Evolutionary conservation across 2,888 invertebrate genomes (phyloP).

Genomic region (Holacanthella duospinosa): DNA sequence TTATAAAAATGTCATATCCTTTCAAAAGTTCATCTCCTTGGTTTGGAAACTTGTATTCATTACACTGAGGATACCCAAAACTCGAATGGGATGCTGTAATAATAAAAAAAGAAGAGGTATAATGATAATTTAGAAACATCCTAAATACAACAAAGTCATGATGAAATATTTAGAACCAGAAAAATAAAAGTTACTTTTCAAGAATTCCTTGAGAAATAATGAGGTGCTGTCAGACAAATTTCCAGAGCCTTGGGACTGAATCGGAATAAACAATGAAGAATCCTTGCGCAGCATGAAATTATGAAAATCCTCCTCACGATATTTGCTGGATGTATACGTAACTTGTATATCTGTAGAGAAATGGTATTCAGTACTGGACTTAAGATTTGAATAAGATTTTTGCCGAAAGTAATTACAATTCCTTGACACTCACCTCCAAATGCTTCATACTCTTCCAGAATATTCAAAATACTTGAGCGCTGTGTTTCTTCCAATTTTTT

Average conservation of each 20-base stretch:
- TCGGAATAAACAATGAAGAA: slow-evolving; percentile 17
- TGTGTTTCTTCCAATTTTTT: slow-evolving; percentile 20
- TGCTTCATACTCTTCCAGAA: slow-evolving; percentile 13
- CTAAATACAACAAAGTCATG: too few species aligned
- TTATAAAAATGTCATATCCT: slow-evolving; percentile 17
- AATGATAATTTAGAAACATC: neutral
- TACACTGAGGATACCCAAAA: slow-evolving; percentile 26
- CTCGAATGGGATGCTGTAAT: slow-evolving; percentile 24
- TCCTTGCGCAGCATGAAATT: slow-evolving; percentile 11
- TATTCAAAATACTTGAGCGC: slow-evolving; percentile 16
- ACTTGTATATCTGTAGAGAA: slow-evolving; percentile 24
- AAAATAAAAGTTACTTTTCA: slow-evolving; percentile 24
- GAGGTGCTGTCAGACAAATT: slow-evolving; percentile 20
- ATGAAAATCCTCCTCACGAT: slow-evolving; percentile 19
- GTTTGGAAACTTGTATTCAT: slow-evolving; percentile 12
- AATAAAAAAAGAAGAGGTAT: too few species aligned
- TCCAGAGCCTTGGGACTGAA: slow-evolving; percentile 10
- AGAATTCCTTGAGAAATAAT: slow-evolving; percentile 19
- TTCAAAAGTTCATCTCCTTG: slow-evolving; percentile 25
- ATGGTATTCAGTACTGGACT: neutral
- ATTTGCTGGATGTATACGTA: slow-evolving; percentile 26
- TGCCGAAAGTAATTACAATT: neutral
- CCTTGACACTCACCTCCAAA: too few species aligned
- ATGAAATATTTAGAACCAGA: too few species aligned
- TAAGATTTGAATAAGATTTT: neutral